Conservation (phyloP, 2,888 invertebrate species). For the Epinotia nisella region DNA sequence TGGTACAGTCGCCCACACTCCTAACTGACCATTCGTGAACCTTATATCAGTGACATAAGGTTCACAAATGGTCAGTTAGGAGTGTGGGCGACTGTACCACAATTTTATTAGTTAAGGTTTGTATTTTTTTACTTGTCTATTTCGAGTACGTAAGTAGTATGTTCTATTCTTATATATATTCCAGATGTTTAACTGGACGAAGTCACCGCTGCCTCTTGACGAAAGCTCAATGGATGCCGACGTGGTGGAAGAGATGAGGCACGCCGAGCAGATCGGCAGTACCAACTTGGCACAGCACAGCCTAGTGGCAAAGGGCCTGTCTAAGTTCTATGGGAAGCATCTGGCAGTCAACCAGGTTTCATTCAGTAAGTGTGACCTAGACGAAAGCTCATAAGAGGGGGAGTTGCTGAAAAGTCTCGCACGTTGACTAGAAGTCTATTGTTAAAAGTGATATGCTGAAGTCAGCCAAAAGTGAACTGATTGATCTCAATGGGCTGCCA, state of each 20-base stretch:
- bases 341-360: constrained; percentile 92
- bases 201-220: constrained; percentile 63
- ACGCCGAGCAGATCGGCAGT: constrained; percentile 69
- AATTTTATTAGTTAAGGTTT: not conserved
- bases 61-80: too few relatives aligned
- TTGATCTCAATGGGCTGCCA: not conserved
- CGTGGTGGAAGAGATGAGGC: constrained; percentile 82
- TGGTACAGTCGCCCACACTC: too few relatives aligned
- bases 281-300: constrained; percentile 72
- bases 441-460: not conserved
- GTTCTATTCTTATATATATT: not conserved
- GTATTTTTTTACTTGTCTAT: not conserved
- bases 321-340: constrained; percentile 90
- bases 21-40: too few relatives aligned
- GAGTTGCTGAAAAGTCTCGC: too few relatives aligned
- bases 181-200: constrained; percentile 4
- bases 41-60: too few relatives aligned
- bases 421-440: too few relatives aligned
- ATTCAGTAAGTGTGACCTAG: constrained; percentile 69
- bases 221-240: constrained; percentile 80
- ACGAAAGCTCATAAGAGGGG: too few relatives aligned
- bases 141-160: not conserved
- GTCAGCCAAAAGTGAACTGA: not conserved
- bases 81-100: too few relatives aligned
- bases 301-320: constrained; percentile 86